Percentiles rank a stretch among this genome's conserved stretches.
Evolutionary conservation across 2,888 invertebrate species (phyloP).

Genomic region (Melieria picta): DNA sequence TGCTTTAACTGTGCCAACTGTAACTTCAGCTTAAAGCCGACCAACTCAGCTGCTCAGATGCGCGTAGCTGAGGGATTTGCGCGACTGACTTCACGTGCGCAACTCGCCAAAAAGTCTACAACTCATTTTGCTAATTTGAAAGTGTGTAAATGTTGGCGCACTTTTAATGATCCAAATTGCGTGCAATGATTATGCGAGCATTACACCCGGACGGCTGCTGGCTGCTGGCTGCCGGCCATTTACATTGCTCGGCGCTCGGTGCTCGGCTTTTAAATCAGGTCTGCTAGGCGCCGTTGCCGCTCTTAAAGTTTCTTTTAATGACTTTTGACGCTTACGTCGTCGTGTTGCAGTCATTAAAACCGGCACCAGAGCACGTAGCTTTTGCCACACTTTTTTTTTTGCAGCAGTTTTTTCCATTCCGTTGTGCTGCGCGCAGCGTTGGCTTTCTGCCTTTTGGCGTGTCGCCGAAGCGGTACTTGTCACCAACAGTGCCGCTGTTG

Average conservation of each 20-base stretch:
- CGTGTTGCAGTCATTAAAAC: constrained; percentile 18
- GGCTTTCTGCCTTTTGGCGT: constrained; percentile 3
- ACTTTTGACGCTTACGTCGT: constrained; percentile 5
- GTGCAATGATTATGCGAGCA: neutral
- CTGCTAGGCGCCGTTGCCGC: neutral
- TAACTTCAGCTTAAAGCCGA: too few species aligned
- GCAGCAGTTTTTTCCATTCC: too few species aligned
- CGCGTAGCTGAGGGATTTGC: too few species aligned
- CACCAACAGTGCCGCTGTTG: neutral
- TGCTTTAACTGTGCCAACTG: too few species aligned
- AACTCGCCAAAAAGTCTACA: too few species aligned
- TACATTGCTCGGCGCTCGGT: too few species aligned
- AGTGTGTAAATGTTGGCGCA: neutral
- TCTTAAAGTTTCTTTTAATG: constrained; percentile 26
- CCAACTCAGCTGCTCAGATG: too few species aligned
- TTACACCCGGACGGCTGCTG: constrained; percentile 13
- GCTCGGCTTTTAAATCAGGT: too few species aligned
- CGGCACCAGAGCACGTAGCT: neutral
- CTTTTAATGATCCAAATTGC: constrained; percentile 7
- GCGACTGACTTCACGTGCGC: too few species aligned
- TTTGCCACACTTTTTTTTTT: too few species aligned
- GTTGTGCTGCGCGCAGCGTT: neutral
- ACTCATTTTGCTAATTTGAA: too few species aligned
- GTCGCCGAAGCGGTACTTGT: neutral
- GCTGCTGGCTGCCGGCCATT: neutral